Conservation (phyloP, 2,888 invertebrate species). For the Morpho deidamia region DNA sequence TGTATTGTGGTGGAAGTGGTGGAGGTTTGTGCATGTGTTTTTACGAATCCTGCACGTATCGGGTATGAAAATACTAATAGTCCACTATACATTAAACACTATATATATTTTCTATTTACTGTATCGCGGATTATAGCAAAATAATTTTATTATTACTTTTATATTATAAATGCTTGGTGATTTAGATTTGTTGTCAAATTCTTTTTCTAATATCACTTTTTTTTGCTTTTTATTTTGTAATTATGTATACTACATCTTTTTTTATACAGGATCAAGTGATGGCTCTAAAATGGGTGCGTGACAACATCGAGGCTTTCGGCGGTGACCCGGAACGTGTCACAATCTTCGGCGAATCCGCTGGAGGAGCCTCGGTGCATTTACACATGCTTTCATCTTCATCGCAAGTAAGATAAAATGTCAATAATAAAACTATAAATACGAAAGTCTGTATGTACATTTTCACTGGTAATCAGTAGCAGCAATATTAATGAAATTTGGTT, state of each 20-base stretch:
- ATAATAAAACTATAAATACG: neutral
- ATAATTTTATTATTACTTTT: no score
- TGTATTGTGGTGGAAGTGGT: no score
- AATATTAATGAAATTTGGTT: no score
- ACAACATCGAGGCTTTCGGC: conserved; percentile 79
- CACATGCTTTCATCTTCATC: conserved; percentile 76
- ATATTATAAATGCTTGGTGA: no score
- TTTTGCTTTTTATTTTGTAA: neutral
- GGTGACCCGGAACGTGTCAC: conserved; percentile 78
- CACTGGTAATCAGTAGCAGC: no score
- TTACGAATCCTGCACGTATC: no score
- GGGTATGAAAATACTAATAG: no score
- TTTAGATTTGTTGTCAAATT: neutral
- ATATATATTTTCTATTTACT: no score
- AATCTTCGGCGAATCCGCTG: conserved; percentile 81
- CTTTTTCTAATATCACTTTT: neutral
- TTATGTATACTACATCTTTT: conserved; percentile 1
- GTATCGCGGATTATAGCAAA: no score
- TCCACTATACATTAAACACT: no score
- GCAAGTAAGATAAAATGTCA: conserved; percentile 38
- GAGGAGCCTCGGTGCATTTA: conserved; percentile 79
- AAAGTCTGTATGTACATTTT: no score
- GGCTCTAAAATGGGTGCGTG: conserved; percentile 79
- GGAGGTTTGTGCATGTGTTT: no score
- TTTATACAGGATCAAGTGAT: conserved; percentile 75